Percentiles rank a stretch among this genome's conserved stretches.
phyloP scores from a whole-genome alignment of 1,140 invertebrate genomes.

The Whitmania pigra region DNA sequence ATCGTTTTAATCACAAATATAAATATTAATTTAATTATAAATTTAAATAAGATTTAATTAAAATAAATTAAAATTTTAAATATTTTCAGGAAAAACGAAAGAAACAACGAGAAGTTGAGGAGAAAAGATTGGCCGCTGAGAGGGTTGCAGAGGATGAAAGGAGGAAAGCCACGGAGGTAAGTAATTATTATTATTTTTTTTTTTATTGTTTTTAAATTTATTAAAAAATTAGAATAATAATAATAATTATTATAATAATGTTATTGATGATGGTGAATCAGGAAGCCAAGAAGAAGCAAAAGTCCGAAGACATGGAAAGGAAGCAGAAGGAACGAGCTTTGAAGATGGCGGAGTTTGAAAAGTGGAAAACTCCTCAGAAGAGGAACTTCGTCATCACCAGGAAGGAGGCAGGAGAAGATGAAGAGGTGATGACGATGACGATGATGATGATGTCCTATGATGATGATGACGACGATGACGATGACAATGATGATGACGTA shows the following conservation, averaged over 20 bases:
- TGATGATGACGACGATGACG: not conserved
- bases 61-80: no score
- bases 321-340: constrained; percentile 66
- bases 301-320: constrained; percentile 58
- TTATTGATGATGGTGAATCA: constrained; percentile 5
- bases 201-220: no score
- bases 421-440: constrained; percentile 19
- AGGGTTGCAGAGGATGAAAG: constrained; percentile 27
- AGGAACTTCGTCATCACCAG: constrained; percentile 83
- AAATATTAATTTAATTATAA: no score
- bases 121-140: constrained; percentile 26
- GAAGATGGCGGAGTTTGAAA: constrained; percentile 31
- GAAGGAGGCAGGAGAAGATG: constrained; percentile 51
- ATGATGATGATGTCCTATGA: not conserved
- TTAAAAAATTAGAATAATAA: no score
- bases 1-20: no score
- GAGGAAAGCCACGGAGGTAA: constrained; percentile 26
- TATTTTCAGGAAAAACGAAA: constrained; percentile 26
- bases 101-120: constrained; percentile 26
- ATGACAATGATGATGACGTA: not conserved
- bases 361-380: constrained; percentile 43
- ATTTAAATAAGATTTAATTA: no score
- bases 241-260: not conserved
- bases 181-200: not conserved
- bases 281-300: constrained; percentile 27